Evolutionary conservation across 1,140 invertebrate species (phyloP), one percentile per base, ranked within the genome.

Genomic region (Drosophila burlai): DNA sequence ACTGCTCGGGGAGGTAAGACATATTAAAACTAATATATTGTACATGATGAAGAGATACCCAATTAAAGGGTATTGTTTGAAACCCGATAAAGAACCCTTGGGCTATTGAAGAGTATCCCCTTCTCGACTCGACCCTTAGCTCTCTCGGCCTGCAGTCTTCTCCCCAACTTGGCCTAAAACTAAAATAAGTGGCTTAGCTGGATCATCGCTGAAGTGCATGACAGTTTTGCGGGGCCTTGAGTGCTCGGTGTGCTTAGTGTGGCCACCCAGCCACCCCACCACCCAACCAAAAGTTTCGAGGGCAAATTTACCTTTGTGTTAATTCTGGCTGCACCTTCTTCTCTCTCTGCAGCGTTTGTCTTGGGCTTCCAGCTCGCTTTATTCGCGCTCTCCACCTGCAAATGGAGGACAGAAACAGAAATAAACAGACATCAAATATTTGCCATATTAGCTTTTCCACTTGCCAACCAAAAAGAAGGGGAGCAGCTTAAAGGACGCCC

Each of bases 161-260:
- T 7, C 43, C 40, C 29, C 36, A 34, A 66, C 38, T 52, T 54
- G 59, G 77, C 72, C 74, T 64, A 26, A 24, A 54, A 55, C 69
- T 75, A 43, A 73, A 82, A 65, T 82, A 82, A 82, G 80, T 82
- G 80, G 68, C 80, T 82, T 82, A 82, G 76, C 55, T 69, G 80
- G 81, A 78, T 80, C 80, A 64, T 61, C 59, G 67, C 74, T 69
- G 55, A 78, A 82, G 75, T 82, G 75, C 75, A 66, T 63, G 80
- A 79, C 76, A 80, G 77, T 73, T 76, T 77, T 50, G 77, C 49
- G 58, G 59, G 77, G 67, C 77, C 55, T 63, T 72, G 62, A 81
- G 65, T 31, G 57, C 64, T 36, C 50, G 18, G 52, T 54, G 52
- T 59, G 57, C 72, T 55, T 34, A 49, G 31, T 64, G 38, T 46